phyloP scores from a whole-genome alignment of 2,113 vertebrate genomes.

The Phainopepla nitens region DNA sequence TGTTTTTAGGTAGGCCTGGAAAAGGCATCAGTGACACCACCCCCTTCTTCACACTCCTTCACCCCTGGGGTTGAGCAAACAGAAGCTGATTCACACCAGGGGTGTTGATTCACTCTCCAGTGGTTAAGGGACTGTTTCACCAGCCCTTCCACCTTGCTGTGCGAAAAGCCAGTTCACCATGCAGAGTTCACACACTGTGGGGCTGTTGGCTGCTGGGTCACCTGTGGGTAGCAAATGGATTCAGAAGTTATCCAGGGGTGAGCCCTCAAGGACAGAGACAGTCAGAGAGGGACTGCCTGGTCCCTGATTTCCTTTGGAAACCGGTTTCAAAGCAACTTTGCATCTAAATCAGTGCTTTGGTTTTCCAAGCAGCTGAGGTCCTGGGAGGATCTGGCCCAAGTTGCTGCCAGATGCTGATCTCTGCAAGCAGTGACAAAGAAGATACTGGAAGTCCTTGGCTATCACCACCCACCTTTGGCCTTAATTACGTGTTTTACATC shows the following conservation, averaged over 20 bases:
- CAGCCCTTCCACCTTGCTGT: not conserved
- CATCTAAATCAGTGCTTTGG: not conserved
- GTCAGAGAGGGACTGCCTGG: not conserved
- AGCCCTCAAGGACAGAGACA: not conserved
- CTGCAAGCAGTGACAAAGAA: not conserved
- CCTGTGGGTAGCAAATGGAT: not conserved
- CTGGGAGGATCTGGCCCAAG: not conserved
- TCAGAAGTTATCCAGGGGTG: not conserved
- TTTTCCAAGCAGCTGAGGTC: not conserved
- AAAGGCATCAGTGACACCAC: not conserved
- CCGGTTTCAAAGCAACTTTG: not conserved
- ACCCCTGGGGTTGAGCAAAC: not conserved
- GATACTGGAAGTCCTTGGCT: not conserved
- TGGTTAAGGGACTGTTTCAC: not conserved
- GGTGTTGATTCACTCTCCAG: not conserved
- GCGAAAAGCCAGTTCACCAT: not conserved
- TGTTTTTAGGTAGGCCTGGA: not conserved
- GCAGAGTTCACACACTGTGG: not conserved
- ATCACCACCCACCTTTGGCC: not conserved
- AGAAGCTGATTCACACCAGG: not conserved
- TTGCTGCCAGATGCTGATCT: not conserved
- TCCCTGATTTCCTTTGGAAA: not conserved
- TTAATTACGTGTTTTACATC: not conserved
- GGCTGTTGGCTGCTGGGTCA: not conserved
- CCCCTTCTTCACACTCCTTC: not conserved